Conservation (phyloP, 1,140 invertebrate species). For the Ptiloglossa arizonensis region DNA sequence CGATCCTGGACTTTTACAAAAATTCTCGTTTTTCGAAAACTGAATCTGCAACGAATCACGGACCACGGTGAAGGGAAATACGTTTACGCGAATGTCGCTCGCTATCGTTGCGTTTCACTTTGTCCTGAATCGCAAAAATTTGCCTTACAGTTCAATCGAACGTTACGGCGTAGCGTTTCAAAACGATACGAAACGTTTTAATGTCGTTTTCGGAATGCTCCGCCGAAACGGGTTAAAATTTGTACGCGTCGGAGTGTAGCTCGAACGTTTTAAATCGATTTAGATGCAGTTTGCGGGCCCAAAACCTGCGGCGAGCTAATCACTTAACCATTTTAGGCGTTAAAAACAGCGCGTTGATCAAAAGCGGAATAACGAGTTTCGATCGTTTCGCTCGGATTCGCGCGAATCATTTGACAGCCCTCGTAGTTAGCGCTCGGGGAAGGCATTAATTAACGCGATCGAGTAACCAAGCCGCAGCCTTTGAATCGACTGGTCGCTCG, state of each 20-base stretch:
- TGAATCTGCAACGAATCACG: no score
- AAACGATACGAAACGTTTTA: no score
- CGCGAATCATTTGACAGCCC: constrained; percentile 60
- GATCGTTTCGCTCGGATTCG: constrained; percentile 55
- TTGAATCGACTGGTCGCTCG: neutral
- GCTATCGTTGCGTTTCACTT: no score
- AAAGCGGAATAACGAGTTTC: constrained; percentile 58
- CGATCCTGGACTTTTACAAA: no score
- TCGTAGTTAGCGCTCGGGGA: constrained; percentile 30
- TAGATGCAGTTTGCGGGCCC: constrained; percentile 12
- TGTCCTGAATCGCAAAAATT: no score
- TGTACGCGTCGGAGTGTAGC: neutral
- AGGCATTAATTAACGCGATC: constrained; percentile 52
- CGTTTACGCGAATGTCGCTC: no score
- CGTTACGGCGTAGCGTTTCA: no score
- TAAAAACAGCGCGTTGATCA: constrained; percentile 60
- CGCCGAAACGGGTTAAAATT: neutral
- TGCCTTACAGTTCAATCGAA: no score
- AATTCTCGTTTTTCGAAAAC: no score
- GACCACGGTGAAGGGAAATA: no score
- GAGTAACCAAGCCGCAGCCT: constrained; percentile 33
- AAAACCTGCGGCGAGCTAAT: constrained; percentile 13
- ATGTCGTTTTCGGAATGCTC: neutral
- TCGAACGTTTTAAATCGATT: constrained; percentile 17
- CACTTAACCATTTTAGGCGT: constrained; percentile 25